These are phyloP conservation scores for Scaptomyza cyrtandrae DNA, from an alignment of 2,888 invertebrate genomes.

Conservation along the genomic window DNA sequence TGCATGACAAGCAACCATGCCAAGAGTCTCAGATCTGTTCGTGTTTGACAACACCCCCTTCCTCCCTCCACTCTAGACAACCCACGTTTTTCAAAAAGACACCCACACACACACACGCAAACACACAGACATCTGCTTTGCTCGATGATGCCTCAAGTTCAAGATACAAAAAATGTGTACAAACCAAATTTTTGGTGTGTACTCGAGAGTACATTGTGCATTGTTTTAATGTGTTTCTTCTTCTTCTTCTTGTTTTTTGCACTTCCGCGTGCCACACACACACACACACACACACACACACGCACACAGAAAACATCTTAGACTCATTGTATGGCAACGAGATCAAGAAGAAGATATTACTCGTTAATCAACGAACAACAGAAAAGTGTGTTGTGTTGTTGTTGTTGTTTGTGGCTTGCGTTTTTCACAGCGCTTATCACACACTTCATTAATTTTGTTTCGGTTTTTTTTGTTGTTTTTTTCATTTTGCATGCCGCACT, in stretches of 20 bases:
- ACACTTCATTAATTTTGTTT: slow-evolving; percentile 78
- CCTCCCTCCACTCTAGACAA: not conserved
- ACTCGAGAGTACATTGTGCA: slow-evolving; percentile 41
- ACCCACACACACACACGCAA: slow-evolving; percentile 1
- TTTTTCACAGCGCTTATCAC: slow-evolving; percentile 74
- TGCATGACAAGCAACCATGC: slow-evolving; percentile 21
- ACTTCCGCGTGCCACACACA: slow-evolving; percentile 55
- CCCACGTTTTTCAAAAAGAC: slow-evolving; percentile 7
- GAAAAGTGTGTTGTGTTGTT: slow-evolving; percentile 8
- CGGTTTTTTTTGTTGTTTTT: slow-evolving; percentile 50
- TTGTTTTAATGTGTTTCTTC: slow-evolving; percentile 30
- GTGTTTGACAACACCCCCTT: not conserved
- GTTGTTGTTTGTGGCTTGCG: slow-evolving; percentile 36
- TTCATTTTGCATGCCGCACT: slow-evolving; percentile 70
- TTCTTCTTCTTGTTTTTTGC: slow-evolving; percentile 20
- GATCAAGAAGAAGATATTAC: slow-evolving; percentile 41
- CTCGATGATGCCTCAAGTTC: slow-evolving; percentile 71
- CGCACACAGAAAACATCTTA: slow-evolving; percentile 32
- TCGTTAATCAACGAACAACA: slow-evolving; percentile 23
- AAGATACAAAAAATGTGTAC: slow-evolving; percentile 68
- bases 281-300: slow-evolving; percentile 45
- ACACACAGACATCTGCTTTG: slow-evolving; percentile 14
- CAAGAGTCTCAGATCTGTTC: slow-evolving; percentile 4
- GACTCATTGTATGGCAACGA: slow-evolving; percentile 15
- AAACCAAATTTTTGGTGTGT: slow-evolving; percentile 46